A percentile compares a stretch with the other conserved stretches of the same genome.
These are phyloP conservation scores for Melipona bicolor DNA, from an alignment of 2,888 invertebrate genomes.

Conservation along the genomic window DNA sequence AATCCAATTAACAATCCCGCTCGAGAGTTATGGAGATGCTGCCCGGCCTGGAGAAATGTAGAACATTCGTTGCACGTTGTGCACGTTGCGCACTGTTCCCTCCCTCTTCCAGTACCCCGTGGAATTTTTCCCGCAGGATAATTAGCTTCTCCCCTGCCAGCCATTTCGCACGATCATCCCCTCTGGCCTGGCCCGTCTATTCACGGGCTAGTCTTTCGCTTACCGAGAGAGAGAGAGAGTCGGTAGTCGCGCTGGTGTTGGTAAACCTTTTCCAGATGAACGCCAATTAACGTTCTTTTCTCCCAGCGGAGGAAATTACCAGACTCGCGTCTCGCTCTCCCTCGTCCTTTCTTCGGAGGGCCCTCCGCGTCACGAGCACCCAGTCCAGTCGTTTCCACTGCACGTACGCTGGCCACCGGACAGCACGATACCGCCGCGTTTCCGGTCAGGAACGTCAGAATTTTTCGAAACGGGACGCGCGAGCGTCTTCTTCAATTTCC, in stretches of 20 bases:
- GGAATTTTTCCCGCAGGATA: slow-evolving; percentile 71
- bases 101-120: slow-evolving; percentile 30
- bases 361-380: background rate
- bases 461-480: slow-evolving; percentile 32
- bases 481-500: slow-evolving; percentile 26
- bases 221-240: background rate
- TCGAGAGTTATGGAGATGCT: slow-evolving; percentile 71
- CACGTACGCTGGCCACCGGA: slow-evolving; percentile 23
- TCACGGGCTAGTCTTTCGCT: background rate
- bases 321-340: slow-evolving; percentile 26
- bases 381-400: slow-evolving; percentile 19
- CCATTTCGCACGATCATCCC: slow-evolving; percentile 52
- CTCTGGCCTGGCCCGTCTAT: background rate
- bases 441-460: slow-evolving; percentile 21
- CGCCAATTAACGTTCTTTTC: slow-evolving; percentile 66
- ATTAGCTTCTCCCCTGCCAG: slow-evolving; percentile 59
- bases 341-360: slow-evolving; percentile 14
- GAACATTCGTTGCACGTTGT: slow-evolving; percentile 40
- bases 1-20: slow-evolving; percentile 75
- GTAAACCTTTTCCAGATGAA: slow-evolving; percentile 72
- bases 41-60: slow-evolving; percentile 11
- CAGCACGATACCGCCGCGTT: slow-evolving; percentile 21
- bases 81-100: slow-evolving; percentile 36
- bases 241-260: slow-evolving; percentile 47
- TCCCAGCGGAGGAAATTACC: slow-evolving; percentile 44